Evolutionary conservation across 1,140 invertebrate genomes (phyloP).

Genomic region (Atta colombica): DNA sequence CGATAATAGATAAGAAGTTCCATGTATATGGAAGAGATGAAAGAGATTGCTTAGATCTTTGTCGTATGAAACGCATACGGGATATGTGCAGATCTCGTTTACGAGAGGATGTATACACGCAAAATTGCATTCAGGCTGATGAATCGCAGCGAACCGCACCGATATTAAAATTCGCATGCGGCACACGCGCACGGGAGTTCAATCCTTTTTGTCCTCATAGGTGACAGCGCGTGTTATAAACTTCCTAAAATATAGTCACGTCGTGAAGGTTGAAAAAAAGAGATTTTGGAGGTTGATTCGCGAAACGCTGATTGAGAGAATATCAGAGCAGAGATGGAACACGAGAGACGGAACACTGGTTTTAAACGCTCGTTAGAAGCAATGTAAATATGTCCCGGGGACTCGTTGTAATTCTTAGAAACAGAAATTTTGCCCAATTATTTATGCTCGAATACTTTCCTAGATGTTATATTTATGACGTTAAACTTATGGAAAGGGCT

Average conservation of each 20-base stretch:
- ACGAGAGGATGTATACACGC: constrained; percentile 25
- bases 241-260: constrained; percentile 27
- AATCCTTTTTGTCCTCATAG: no score
- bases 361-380: constrained; percentile 31
- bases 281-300: neutral
- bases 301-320: neutral
- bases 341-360: neutral
- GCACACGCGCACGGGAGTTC: neutral
- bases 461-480: constrained; percentile 19
- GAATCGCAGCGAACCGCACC: constrained; percentile 17
- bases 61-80: neutral
- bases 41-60: constrained; percentile 11
- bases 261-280: neutral
- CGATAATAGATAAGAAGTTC: constrained; percentile 7
- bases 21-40: neutral
- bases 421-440: constrained; percentile 41
- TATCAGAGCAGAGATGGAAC: neutral
- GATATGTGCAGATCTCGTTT: constrained; percentile 32
- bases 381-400: constrained; percentile 19
- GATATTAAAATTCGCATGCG: constrained; percentile 41
- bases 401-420: constrained; percentile 36
- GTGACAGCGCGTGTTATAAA: neutral
- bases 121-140: constrained; percentile 51
- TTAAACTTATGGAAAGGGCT: neutral
- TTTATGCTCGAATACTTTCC: constrained; percentile 12